Conservation (phyloP, 2,113 vertebrate species). For the Mohoua ochrocephala region DNA sequence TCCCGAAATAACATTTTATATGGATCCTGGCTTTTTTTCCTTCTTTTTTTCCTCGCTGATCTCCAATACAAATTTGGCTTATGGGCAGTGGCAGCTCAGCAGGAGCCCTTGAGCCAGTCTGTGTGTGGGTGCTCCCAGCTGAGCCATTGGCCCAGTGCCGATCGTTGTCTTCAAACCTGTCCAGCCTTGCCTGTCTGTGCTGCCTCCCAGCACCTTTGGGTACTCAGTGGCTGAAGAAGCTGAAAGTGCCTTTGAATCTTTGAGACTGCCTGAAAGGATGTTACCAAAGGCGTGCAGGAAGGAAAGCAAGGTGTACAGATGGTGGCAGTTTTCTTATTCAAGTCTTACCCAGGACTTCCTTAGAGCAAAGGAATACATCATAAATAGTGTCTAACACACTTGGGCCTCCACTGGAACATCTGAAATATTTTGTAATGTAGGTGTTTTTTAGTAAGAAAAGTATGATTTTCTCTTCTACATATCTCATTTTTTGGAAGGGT, state of each 20-base stretch:
- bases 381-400: background rate
- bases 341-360: background rate
- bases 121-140: background rate
- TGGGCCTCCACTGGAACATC: background rate
- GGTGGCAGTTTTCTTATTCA: background rate
- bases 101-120: background rate
- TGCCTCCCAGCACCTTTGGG: background rate
- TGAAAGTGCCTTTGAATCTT: background rate
- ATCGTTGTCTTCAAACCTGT: rapidly evolving
- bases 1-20: background rate
- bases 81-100: background rate
- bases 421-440: background rate
- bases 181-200: background rate
- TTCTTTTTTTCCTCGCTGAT: background rate
- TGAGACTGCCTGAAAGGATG: background rate
- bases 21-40: background rate
- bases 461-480: background rate
- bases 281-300: background rate
- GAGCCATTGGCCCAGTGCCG: rapidly evolving
- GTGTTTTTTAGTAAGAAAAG: background rate
- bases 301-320: background rate
- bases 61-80: background rate
- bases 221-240: background rate
- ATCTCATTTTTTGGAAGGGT: rapidly evolving
- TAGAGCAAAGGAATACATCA: background rate